Evolutionary conservation across 2,113 vertebrate genomes (phyloP), one percentile per base, ranked within the genome.

Genomic region (Dunckerocampus dactyliophorus): DNA sequence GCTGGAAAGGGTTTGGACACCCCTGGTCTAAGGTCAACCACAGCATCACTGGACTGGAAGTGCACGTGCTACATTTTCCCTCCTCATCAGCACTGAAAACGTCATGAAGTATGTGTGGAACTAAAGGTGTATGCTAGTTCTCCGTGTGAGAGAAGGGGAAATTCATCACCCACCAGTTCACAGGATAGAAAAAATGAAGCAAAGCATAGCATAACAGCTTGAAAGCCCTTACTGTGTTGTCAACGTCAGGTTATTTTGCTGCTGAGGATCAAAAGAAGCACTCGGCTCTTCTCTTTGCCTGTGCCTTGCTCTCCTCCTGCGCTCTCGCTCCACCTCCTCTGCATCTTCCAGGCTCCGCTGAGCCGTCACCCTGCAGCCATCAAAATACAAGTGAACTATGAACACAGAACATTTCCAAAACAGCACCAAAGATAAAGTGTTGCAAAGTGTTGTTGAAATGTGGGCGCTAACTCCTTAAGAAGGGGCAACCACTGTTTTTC

Each of bases 331-430:
- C 0, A 89, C 87, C 76, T 95, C 94, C 67, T 95, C 93, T 55
- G 93, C 90, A 0, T 94, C 93, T 56, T 96, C 95, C 76, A 91
- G 87, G 0, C 91, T 93, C 79, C 94, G 83, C 79, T 94, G 94
- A 0, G 89, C 83, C 20, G 92, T 92, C 74, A 94, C 77, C 86
- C 95, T 95, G 83, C 56, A 56, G 16, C 7, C 46, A 31, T 21
- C 46, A n/a, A 45, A 37, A 66, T 20, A 54, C n/a, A 24, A 24
- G 31, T 37, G 3, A 28, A 54, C 9, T 2, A 31, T n/a, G 3
- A 34, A 54, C 52, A n/a, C n/a, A n/a, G n/a, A n/a, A 37, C 8
- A 16, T 15, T 50, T 50, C 49, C 47, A 48, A 20, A 15, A 22
- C 4, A 24, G 22, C 49, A 52, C 14, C 14, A 28, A 15, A 31